These are phyloP conservation scores for Moxostoma hubbsi DNA, from an alignment of 2,797 vertebrate species.

Conservation along the genomic window DNA sequence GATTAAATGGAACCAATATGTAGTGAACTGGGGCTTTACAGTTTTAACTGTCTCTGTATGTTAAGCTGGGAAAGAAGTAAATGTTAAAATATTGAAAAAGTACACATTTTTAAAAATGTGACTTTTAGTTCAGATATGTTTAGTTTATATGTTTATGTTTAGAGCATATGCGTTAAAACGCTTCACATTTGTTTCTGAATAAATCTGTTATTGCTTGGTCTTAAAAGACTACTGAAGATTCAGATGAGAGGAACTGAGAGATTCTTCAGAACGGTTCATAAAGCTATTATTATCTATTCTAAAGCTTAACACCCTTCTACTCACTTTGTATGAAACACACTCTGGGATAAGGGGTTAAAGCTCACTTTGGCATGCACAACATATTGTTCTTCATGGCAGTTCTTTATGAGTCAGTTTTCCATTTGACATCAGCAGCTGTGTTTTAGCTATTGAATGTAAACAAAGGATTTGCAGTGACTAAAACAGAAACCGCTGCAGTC, in stretches of 20 bases:
- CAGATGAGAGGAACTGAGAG: not conserved
- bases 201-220: not conserved
- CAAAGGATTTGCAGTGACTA: constrained; percentile 66
- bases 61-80: too few species aligned
- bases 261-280: constrained; percentile 18
- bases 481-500: constrained; percentile 59
- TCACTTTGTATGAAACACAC: constrained; percentile 53
- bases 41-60: too few species aligned
- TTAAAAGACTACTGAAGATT: not conserved
- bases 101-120: too few species aligned
- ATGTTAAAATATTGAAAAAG: too few species aligned
- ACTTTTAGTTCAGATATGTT: too few species aligned
- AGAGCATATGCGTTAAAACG: too few species aligned
- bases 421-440: constrained; percentile 62
- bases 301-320: constrained; percentile 62
- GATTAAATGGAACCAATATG: too few species aligned
- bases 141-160: too few species aligned
- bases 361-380: constrained; percentile 52
- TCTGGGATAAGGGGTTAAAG: constrained; percentile 52
- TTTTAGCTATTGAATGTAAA: constrained; percentile 61
- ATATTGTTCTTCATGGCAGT: constrained; percentile 56
- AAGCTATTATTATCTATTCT: constrained; percentile 46
- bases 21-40: too few species aligned
- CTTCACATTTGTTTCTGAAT: not conserved
- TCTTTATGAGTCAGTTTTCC: constrained; percentile 72